Percentiles rank a stretch among this genome's conserved stretches.
These are phyloP conservation scores for Drosophila hamatofila DNA, from an alignment of 2,888 invertebrate species.

Conservation along the genomic window DNA sequence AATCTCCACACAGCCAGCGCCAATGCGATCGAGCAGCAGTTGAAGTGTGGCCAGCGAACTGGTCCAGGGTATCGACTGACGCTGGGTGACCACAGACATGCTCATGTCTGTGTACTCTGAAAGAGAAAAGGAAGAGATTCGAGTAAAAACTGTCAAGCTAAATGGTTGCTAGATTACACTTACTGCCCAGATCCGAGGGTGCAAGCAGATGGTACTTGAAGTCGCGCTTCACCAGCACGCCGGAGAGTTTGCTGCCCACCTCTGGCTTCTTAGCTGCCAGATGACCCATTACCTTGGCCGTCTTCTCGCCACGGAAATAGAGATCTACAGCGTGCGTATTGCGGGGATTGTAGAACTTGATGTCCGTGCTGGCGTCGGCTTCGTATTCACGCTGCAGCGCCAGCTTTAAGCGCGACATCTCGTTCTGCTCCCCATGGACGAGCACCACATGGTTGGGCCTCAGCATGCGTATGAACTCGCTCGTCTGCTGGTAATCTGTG, in stretches of 20 bases:
- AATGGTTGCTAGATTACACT: conserved; percentile 72
- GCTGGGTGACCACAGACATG: conserved; percentile 96
- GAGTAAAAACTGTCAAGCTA: too few species aligned
- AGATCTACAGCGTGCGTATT: conserved; percentile 97
- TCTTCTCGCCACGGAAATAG: conserved; percentile 98
- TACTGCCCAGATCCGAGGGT: conserved; percentile 93
- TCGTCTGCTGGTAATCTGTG: conserved; percentile 90
- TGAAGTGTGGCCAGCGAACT: conserved; percentile 88
- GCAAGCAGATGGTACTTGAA: conserved; percentile 98
- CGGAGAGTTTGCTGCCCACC: conserved; percentile 93
- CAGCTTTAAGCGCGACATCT: conserved; percentile 98
- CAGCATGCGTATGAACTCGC: conserved; percentile 96
- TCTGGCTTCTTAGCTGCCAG: conserved; percentile 93
- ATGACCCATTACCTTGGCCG: conserved; percentile 98
- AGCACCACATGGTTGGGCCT: conserved; percentile 97
- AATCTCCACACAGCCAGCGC: conserved; percentile 88
- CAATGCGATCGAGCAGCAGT: conserved; percentile 91
- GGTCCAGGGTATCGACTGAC: conserved; percentile 95
- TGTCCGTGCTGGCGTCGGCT: conserved; percentile 90
- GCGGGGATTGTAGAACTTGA: conserved; percentile 97
- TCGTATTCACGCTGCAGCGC: conserved; percentile 93
- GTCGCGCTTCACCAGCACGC: conserved; percentile 97
- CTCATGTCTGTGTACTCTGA: conserved; percentile 96
- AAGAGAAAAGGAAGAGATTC: background rate
- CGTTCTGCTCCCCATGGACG: conserved; percentile 99